These are phyloP conservation scores for Pantelozetes paolii DNA, from an alignment of 2,888 invertebrate species.

Conservation along the genomic window DNA sequence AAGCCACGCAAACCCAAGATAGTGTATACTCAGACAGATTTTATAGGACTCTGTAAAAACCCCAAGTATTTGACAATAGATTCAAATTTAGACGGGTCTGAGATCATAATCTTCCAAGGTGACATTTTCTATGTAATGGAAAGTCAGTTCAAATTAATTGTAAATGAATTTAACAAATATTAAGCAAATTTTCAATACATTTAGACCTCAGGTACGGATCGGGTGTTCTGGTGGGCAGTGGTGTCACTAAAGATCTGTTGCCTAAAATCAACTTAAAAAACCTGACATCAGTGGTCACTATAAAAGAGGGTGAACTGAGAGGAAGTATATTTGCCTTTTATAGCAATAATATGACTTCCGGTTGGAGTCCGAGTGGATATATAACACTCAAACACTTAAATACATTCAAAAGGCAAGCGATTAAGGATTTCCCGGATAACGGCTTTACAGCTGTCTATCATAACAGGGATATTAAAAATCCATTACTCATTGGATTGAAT, in stretches of 20 bases:
- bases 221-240: neutral
- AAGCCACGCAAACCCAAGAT: neutral
- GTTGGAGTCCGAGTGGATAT: neutral
- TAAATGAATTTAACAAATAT: neutral
- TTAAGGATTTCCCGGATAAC: neutral
- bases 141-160: neutral
- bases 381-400: neutral
- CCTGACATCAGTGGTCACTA: neutral
- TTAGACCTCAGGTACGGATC: neutral
- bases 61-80: neutral
- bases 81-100: slow-evolving; percentile 14
- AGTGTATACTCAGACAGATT: neutral
- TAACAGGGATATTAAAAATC: slow-evolving; percentile 8
- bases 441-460: neutral
- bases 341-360: neutral
- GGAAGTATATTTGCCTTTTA: slow-evolving; percentile 14
- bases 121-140: neutral
- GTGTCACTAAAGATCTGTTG: neutral
- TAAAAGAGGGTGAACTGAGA: slow-evolving; percentile 17
- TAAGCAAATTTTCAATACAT: neutral
- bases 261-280: neutral
- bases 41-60: neutral
- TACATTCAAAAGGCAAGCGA: neutral
- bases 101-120: neutral
- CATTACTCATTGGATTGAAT: slow-evolving; percentile 4